Conservation (phyloP, 1,140 invertebrate genomes). For the Drosophila parabipectinata region DNA sequence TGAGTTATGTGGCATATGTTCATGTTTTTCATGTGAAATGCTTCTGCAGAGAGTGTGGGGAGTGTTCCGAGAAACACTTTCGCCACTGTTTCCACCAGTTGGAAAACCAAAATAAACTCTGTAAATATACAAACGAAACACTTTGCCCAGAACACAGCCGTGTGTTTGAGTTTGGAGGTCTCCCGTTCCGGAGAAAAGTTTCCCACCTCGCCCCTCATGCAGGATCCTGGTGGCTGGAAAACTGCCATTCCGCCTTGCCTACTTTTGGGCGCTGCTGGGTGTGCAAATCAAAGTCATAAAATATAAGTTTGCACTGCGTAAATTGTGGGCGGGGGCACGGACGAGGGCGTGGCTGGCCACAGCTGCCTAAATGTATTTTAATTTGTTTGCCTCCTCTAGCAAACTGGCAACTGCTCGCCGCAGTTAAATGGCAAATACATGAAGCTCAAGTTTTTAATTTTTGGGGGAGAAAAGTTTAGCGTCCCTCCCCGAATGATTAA, state of each 20-base stretch:
- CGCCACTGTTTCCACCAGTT: slow-evolving; percentile 2
- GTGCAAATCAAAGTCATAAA: slow-evolving; percentile 76
- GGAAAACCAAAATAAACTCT: slow-evolving; percentile 13
- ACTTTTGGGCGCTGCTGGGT: slow-evolving; percentile 45
- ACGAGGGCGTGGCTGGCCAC: slow-evolving; percentile 39
- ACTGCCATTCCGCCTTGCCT: slow-evolving; percentile 43
- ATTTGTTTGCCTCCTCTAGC: slow-evolving; percentile 56
- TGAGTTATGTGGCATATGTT: slow-evolving; percentile 45
- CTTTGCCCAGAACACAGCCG: background rate
- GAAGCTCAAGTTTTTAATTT: slow-evolving; percentile 62
- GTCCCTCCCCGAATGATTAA: slow-evolving; percentile 59
- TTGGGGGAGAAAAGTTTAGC: slow-evolving; percentile 37
- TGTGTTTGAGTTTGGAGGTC: background rate
- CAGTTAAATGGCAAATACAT: slow-evolving; percentile 56
- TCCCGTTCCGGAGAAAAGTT: slow-evolving; percentile 17
- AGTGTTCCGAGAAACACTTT: slow-evolving; percentile 1
- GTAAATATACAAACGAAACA: slow-evolving; percentile 18
- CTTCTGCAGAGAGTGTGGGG: background rate
- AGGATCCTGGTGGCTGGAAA: background rate
- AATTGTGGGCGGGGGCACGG: slow-evolving; percentile 44
- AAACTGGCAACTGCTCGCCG: slow-evolving; percentile 25
- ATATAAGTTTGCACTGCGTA: slow-evolving; percentile 81
- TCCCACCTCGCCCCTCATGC: background rate
- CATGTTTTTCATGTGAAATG: slow-evolving; percentile 13
- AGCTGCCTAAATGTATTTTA: slow-evolving; percentile 82